Conservation (phyloP, 2,113 vertebrate genomes). For the Lophura nycthemera region DNA sequence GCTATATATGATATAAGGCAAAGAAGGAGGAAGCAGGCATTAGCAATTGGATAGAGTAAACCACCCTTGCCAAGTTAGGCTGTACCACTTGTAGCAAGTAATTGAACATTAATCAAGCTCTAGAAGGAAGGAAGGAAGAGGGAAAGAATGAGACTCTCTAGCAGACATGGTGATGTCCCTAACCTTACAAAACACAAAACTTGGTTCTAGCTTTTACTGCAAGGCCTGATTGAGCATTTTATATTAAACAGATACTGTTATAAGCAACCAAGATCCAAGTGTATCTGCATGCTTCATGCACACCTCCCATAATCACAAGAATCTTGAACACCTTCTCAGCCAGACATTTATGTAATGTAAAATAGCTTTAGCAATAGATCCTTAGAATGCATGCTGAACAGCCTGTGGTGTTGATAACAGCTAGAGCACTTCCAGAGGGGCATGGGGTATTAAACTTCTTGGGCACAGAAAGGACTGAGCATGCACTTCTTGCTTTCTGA, state of each 20-base stretch:
- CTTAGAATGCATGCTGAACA: background rate
- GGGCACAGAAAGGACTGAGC: background rate
- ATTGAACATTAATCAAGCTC: conserved; percentile 39
- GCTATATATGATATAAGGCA: background rate
- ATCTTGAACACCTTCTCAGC: background rate
- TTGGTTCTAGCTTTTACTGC: background rate
- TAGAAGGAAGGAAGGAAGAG: background rate
- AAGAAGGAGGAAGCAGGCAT: background rate
- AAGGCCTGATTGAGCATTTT: background rate
- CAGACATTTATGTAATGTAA: background rate
- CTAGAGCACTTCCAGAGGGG: background rate
- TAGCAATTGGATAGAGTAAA: background rate
- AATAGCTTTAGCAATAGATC: background rate
- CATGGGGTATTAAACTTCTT: background rate
- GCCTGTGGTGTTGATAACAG: background rate
- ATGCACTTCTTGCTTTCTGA: background rate
- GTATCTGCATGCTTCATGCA: background rate
- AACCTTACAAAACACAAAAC: background rate
- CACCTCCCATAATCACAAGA: background rate
- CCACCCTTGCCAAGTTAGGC: background rate
- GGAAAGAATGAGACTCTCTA: background rate
- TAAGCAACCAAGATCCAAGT: background rate
- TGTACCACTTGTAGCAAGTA: background rate
- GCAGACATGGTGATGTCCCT: background rate
- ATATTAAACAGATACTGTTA: background rate